A percentile compares a stretch with the other conserved stretches of the same genome.
Conservation (phyloP, 2,888 invertebrate genomes). For the Dicyrtoma fusca region DNA sequence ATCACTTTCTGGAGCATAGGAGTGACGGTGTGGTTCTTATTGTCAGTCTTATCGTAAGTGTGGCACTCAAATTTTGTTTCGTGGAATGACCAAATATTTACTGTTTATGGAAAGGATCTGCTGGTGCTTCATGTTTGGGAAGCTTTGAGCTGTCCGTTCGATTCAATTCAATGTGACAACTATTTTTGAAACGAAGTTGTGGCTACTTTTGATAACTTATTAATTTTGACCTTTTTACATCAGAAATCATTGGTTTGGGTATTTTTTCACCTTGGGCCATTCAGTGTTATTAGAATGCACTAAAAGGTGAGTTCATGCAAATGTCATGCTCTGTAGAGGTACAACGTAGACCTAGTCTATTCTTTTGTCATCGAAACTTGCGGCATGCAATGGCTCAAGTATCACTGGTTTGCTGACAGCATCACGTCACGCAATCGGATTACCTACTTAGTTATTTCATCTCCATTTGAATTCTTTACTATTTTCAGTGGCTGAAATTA, state of each 20-base stretch:
- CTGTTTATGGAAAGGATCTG: too few species aligned
- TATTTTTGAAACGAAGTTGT: too few species aligned
- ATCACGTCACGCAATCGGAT: constrained; percentile 7
- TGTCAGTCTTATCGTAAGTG: too few species aligned
- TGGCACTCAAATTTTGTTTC: too few species aligned
- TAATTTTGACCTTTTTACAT: constrained; percentile 28
- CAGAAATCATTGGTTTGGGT: neutral
- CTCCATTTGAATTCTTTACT: neutral
- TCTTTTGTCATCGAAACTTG: neutral
- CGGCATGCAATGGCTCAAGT: neutral
- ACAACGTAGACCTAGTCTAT: too few species aligned
- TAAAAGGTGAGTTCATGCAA: neutral
- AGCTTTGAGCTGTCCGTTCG: too few species aligned
- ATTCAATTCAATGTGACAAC: too few species aligned
- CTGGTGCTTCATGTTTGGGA: too few species aligned
- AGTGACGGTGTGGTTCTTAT: too few species aligned
- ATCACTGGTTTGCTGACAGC: neutral
- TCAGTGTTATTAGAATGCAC: neutral
- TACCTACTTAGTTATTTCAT: neutral
- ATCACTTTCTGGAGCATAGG: too few species aligned
- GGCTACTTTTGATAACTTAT: neutral
- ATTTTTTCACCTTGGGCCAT: constrained; percentile 23
- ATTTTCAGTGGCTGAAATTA: neutral
- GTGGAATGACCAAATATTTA: too few species aligned
- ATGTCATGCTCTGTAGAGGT: neutral